Base-by-base conservation (phyloP, 2,113 vertebrate species). In the Peucedramus taeniatus region DNA sequence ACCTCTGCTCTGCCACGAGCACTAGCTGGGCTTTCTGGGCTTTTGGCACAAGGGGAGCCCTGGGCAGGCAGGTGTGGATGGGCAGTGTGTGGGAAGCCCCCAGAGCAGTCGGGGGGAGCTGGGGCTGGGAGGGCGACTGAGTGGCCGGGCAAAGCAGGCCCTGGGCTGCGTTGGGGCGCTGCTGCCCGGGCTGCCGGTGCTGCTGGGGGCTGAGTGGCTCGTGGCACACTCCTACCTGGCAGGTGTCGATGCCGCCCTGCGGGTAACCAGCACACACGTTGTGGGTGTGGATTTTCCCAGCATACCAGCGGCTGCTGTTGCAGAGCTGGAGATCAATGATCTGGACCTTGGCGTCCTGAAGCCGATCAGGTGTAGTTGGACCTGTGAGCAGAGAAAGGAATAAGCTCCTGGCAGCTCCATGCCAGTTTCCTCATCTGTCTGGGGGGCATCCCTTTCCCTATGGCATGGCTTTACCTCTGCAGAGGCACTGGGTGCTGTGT, bases 351-450 rank as follows among this genome's bases (percentile, higher is more conserved):
- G 69, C 69, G 4, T 71, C 37, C 37, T 71, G 50, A 1, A 71
- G 37, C 9, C 0, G 28, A 40, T 71, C 37, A 13, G 15, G 4
- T 24, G 35, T 3, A 3, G 4, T 6, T 50, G 11, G 19, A 50
- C 11, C 47, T 70, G 35, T 70, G 47, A 30, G 27, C 14, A 50
- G 10, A 30, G 27, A 51, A 39, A 70, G 35, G 21, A 39, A 70
- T 15, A 3, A 51, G 10, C 4, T 5, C 20, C 27, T 3, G 2
- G 9, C 26, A 37, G 18, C 45, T 37, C 13, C n/a, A 16, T 69
- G 5, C n/a, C 8, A 8, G 7, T 37, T 69, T 22, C 1, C 19
- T 39, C 14, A 4, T 11, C 15, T 39, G 26, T 37, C 5, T 22
- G 13, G 7, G 39, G 47, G n/a, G 7, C 4, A 30, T 51, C 4